Evolutionary conservation across 2,797 vertebrate species (phyloP), one percentile per base, ranked within the genome.

Genomic region (Sebastes elongatus): DNA sequence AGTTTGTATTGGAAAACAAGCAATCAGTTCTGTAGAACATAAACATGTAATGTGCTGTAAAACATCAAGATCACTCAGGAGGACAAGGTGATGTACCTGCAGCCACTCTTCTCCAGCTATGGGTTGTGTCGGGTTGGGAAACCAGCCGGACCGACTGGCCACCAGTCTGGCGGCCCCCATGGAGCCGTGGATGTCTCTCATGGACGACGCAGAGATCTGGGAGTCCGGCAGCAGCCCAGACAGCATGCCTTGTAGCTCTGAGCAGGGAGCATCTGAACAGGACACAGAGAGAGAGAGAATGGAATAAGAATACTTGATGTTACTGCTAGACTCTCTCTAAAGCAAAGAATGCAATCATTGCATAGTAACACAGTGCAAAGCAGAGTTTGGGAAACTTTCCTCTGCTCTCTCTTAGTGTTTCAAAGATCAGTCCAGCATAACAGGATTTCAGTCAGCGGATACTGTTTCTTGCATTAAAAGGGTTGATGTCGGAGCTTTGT

Each of bases 61-160:
- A 53, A 56, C n/a, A 57, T 30, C 13, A 46, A 10, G 3, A n/a
- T 32, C 3, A 3, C 7, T 25, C 5, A 22, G 10, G 0, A 23
- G 20, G 55, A 35, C 59, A 22, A 1, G 10, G 13, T 9, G 10
- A 49, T 11, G 7, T 35, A 93, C 94, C 89, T 99, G 99, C 11
- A 99, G 94, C 99, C 98, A 99, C 83, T 99, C 98, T 71, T 98
- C 97, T 9, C 98, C 97, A 0, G 96, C 96, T 76, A 98, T 95
- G 4, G 97, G 97, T 70, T 98, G 96, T 0, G 97, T 95, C 3
- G 97, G 88, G 27, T 94, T 96, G 2, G 99, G 97, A 87, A 98
- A 99, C 99, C 98, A 99, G 27, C 99, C 99, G 0, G 97, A 98
- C 33, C 97, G 96, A 90, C 98, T 99, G 94, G 98, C 98, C 86